Base-by-base conservation (phyloP, 2,113 vertebrate species). In the Herpetotheres cachinnans region DNA sequence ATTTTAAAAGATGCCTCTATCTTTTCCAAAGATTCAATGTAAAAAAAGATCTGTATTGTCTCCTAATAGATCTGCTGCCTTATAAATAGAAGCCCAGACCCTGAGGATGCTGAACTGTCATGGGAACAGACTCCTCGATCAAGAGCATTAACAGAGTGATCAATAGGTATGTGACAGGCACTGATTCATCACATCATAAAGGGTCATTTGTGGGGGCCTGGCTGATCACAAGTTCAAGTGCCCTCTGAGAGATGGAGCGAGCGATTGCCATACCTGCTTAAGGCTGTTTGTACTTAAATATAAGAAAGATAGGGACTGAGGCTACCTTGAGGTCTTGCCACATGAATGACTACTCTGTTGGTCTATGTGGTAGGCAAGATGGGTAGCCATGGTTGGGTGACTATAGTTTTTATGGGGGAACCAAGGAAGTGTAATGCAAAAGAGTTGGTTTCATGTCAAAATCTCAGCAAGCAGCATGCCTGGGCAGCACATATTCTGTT, bases 401-500 rank as follows among this genome's bases (percentile, higher is more conserved):
- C 82, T 74, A 18, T 70, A 86, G 89, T 82, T 96, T 93, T 92
- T 86, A 61, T 38, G 73, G 40, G 78, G 66, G 46, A 88, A 74
- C 61, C 71, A 66, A 93, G 92, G 76, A 94, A 94, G 67, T 62
- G 50, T 61, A 80, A 87, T 67, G 86, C 93, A 66, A 80, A 96
- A 89, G 90, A 93, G 90, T 92, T 94, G 82, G 76, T 77, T 98
- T 96, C 16, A 21, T 70, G 93, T 73, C 56, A 66, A 86, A 93
- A 87, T 9, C 63, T 83, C 50, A 42, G 26, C 9, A 16, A 80
- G 47, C n/a, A 42, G 47, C 21, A 4, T 3, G 38, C 4, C 0
- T 36, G 54, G 47, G 69, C 63, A 65, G 47, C 7, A 18, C 16
- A 46, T 3, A 52, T 63, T 47, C 80, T 81, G 30, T 22, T 76